phyloP scores from a whole-genome alignment of 2,888 invertebrate species.

The Dilophus febrilis region DNA sequence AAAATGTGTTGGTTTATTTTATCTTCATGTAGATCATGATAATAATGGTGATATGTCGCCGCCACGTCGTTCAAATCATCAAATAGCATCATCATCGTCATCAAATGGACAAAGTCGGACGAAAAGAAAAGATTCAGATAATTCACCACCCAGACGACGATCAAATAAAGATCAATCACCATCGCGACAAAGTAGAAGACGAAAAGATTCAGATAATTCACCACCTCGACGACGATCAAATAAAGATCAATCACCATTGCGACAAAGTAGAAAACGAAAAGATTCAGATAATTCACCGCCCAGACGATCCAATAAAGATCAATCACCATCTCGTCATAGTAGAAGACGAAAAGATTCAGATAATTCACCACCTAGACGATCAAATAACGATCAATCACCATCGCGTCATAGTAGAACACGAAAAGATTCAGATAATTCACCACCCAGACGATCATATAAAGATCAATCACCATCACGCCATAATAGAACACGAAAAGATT shows the following conservation, averaged over 20 bases:
- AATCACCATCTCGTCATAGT: neutral
- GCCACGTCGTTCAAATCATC: slow-evolving; percentile 17
- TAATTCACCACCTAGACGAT: slow-evolving; percentile 5
- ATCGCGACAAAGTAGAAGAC: slow-evolving; percentile 11
- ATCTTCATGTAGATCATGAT: too few relatives aligned
- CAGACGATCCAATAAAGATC: neutral
- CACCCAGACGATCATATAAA: neutral
- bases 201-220: slow-evolving; percentile 19
- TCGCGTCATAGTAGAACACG: neutral
- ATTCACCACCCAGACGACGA: slow-evolving; percentile 2
- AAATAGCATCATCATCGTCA: neutral
- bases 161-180: slow-evolving; percentile 20
- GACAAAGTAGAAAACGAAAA: slow-evolving; percentile 11
- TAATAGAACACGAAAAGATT: neutral
- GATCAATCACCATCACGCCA: neutral
- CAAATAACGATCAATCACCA: neutral
- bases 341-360: slow-evolving; percentile 17
- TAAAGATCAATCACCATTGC: slow-evolving; percentile 21
- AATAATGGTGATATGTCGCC: slow-evolving; percentile 19
- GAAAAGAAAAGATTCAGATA: too few relatives aligned
- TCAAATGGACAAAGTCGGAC: too few relatives aligned
- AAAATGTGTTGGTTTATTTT: too few relatives aligned
- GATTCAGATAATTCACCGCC: slow-evolving; percentile 1
- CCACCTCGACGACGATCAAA: slow-evolving; percentile 14
- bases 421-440: neutral